Base-by-base conservation (phyloP, 2,797 vertebrate species). In the Trichosurus vulpecula region DNA sequence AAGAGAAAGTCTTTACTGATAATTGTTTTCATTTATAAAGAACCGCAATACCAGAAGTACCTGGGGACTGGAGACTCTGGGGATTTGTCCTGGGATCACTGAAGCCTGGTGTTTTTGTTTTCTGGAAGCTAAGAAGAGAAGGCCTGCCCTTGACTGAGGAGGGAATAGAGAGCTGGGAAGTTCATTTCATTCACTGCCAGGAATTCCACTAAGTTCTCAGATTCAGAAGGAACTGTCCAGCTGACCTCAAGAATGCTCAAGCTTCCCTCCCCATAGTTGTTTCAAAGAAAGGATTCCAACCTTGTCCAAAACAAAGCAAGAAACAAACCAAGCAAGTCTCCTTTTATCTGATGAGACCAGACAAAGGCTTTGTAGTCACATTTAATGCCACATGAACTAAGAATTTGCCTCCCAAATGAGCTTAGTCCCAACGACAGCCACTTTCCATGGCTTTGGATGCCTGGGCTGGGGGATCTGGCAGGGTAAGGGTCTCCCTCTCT, bases 131-230 rank as follows among this genome's bases (percentile, higher is more conserved):
- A 47, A 81, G 66, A 41, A 27, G 61, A 57, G 25, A 52, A 56
- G 0, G 0, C 6, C 53, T 25, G 1, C 2, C 30, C 35, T 2
- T 0, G 0, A 2, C 53, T 0, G 0, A 11, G 5, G 9, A 13
- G 35, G 35, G 52, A 10, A 4, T 4, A 74, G 41, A 10, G 41
- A 27, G 25, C 22, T 4, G 25, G 41, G 66, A 41, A 22, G n/a
- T 12, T 51, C 31, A n/a, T 35, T 66, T 27, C 22, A 12, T 51
- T 51, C 41, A 27, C 41, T 25, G 3, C 41, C 61, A 47, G 74
- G 74, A 51, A 87, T 51, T 51, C 41, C 74, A 51, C 16, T 3
- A 51, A 2, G 41, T 27, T 51, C 41, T 87, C 74, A 27, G 41
- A 12, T 87, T 51, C 8, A 25, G 41, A 87, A 25, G 74, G 74